Evolutionary conservation across 92 coral and sea anemone species (phyloP).

Genomic region (Zoanthus solanderi): DNA sequence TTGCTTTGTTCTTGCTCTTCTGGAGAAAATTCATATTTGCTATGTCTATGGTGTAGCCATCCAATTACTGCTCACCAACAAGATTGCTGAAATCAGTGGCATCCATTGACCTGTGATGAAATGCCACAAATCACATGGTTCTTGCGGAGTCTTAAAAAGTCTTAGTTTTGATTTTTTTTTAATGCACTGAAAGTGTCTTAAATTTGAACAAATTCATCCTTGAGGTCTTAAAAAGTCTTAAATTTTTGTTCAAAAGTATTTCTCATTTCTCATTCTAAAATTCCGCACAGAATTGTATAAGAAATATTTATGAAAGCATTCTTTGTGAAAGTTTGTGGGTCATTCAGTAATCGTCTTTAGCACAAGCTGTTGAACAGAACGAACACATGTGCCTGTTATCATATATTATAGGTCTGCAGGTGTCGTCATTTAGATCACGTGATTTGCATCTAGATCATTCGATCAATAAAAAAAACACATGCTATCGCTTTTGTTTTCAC

Average conservation of each 20-base stretch:
- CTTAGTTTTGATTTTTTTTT: too few relatives aligned
- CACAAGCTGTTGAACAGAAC: slow-evolving; percentile 7
- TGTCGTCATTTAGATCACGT: slow-evolving; percentile 20
- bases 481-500: slow-evolving; percentile 25
- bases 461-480: neutral
- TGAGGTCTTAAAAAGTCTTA: too few relatives aligned
- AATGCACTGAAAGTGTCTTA: neutral
- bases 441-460: slow-evolving; percentile 35
- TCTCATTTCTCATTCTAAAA: neutral
- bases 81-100: slow-evolving; percentile 36
- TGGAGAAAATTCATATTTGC: neutral
- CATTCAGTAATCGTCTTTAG: neutral
- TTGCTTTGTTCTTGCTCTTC: slow-evolving; percentile 14
- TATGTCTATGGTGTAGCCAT: slow-evolving; percentile 19
- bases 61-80: slow-evolving; percentile 24
- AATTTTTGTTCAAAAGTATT: neutral
- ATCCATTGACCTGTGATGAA: slow-evolving; percentile 4
- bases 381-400: slow-evolving; percentile 31
- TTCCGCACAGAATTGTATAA: neutral
- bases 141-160: too few relatives aligned
- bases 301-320: slow-evolving; percentile 18
- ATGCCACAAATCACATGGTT: neutral
- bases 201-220: neutral
- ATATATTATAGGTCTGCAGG: slow-evolving; percentile 22
- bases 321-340: slow-evolving; percentile 1